Conservation (phyloP, 2,113 vertebrate genomes). For the Poeciliopsis occidentalis region DNA sequence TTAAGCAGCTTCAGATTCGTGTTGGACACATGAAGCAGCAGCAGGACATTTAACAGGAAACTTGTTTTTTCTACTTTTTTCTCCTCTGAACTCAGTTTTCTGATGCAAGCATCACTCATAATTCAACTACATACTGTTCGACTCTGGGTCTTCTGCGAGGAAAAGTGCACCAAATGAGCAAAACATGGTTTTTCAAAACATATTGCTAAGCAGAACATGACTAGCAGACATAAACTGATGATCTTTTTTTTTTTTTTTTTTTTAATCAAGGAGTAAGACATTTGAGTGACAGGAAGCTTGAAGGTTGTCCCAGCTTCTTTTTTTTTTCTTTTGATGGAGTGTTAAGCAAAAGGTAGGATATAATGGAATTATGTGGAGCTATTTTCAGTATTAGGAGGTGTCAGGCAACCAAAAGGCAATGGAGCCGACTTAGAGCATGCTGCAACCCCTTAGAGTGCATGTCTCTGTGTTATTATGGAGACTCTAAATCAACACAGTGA, state of each 20-base stretch:
- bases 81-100: constrained; percentile 20
- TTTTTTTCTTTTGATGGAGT: not conserved
- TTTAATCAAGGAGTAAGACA: not conserved
- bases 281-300: constrained; percentile 10
- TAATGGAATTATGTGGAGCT: constrained; percentile 13
- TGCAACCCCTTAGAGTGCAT: not conserved
- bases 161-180: constrained; percentile 44
- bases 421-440: constrained; percentile 33
- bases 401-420: constrained; percentile 32
- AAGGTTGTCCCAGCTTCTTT: constrained; percentile 9
- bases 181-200: not conserved
- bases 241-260: not conserved
- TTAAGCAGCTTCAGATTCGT: constrained; percentile 54
- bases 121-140: constrained; percentile 25
- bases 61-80: constrained; percentile 1
- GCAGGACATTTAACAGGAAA: constrained; percentile 11
- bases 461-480: constrained; percentile 56
- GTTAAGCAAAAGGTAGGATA: constrained; percentile 6
- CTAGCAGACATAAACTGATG: not conserved
- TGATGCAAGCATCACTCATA: constrained; percentile 21
- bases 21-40: constrained; percentile 36
- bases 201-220: constrained; percentile 18
- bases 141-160: constrained; percentile 36
- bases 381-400: constrained; percentile 12
- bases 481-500: constrained; percentile 68